phyloP scores from a whole-genome alignment of 92 coral and sea anemone genomes.

The Hydrozoanthus gracilis region DNA sequence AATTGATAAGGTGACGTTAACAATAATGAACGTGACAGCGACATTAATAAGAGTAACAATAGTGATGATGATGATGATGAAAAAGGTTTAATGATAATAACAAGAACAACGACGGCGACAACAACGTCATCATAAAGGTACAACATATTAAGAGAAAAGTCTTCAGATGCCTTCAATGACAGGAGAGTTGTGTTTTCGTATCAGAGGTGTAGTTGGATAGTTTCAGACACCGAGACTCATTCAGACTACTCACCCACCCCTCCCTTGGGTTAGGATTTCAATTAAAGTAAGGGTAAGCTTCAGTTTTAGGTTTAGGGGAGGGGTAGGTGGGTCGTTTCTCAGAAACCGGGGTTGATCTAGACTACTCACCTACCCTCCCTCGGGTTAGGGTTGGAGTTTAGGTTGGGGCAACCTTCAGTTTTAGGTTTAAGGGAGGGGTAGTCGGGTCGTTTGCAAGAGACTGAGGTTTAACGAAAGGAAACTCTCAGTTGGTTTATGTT shows the following conservation, averaged over 20 bases:
- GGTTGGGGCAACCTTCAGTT: not conserved
- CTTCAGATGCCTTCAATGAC: not conserved
- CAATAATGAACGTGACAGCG: not conserved
- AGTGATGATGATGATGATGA: not conserved
- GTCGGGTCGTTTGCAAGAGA: too few relatives aligned
- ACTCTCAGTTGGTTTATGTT: not conserved
- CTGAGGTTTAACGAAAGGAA: not conserved
- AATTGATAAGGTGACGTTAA: not conserved
- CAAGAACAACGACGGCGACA: too few relatives aligned
- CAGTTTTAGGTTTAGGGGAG: not conserved
- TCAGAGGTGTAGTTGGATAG: not conserved
- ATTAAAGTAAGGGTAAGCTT: not conserved
- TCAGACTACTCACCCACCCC: not conserved
- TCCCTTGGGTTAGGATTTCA: not conserved
- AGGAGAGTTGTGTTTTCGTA: not conserved
- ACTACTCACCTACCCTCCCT: not conserved
- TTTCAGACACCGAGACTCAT: not conserved
- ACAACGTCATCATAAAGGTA: too few relatives aligned
- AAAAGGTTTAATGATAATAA: not conserved
- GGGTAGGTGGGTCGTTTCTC: too few relatives aligned
- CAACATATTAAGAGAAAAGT: not conserved
- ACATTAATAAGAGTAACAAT: too few relatives aligned
- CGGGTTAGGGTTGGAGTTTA: not conserved
- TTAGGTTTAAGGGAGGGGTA: too few relatives aligned
- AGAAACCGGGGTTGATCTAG: not conserved